Base-by-base conservation (phyloP, 2,113 vertebrate species). In the Gavialis gangeticus region DNA sequence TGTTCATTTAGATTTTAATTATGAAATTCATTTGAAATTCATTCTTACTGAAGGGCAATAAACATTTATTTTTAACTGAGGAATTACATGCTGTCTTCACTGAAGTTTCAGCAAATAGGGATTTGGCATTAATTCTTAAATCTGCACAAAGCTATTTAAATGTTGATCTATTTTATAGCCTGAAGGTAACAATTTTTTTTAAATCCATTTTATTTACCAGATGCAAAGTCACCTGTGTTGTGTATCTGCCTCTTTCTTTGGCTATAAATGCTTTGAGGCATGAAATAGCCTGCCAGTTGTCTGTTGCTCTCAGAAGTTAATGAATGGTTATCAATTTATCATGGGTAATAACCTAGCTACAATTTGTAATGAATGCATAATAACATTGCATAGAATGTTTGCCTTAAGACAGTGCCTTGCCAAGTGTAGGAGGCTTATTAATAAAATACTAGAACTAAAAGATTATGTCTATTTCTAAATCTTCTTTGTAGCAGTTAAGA, bases 221-320 rank as follows among this genome's bases (percentile, higher is more conserved):
- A 82, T 96, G 94, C 82, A 95, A 94, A 97, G 93, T 98, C 92
- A 97, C 97, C 97, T 98, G 96, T 69, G 21, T 56, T 77, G 30
- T 77, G 22, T 82, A 64, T 92, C 90, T 97, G 77, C 66, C 63
- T 87, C 76, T 77, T 56, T 96, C 79, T 96, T 97, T 98, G 95
- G 93, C 96, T 96, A 96, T 98, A 98, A 98, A 98, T 98, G 97
- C 97, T 97, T 91, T 57, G 97, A 98, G 96, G 97, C 97, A 95
- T 98, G 97, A 98, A 98, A 98, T 98, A 98, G 95, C 95, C 97
- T 98, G 97, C 96, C 97, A 97, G 95, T 97, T 97, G 96, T 97
- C 94, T 97, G 30, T 95, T 95, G 79, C 89, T 79, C 93, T 97
- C 85, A 81, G 83, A 90, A 97, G 95, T 97, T 97, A 97, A 98